phyloP scores from a whole-genome alignment of 2,113 vertebrate species.

The Sebastes schlegelii region DNA sequence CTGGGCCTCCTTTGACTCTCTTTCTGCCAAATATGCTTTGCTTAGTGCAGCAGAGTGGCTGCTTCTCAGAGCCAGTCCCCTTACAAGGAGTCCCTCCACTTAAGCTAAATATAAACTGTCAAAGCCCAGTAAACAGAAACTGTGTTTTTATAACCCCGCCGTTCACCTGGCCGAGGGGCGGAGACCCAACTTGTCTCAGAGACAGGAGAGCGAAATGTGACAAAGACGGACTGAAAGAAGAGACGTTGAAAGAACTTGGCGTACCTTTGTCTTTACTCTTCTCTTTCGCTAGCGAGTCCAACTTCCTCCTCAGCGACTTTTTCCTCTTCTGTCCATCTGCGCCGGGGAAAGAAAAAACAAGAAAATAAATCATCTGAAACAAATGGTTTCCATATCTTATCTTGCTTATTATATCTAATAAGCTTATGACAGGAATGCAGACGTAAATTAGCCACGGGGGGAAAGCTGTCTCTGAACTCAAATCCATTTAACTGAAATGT shows the following conservation, averaged over 20 bases:
- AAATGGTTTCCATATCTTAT: constrained; percentile 58
- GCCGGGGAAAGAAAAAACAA: constrained; percentile 48
- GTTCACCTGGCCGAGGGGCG: constrained; percentile 61
- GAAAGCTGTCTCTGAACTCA: constrained; percentile 15
- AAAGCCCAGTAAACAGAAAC: constrained; percentile 55
- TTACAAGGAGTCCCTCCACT: constrained; percentile 74
- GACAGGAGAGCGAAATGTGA: not conserved
- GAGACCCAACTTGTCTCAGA: constrained; percentile 13
- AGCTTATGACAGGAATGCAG: constrained; percentile 64
- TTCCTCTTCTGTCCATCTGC: constrained; percentile 98
- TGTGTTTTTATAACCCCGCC: constrained; percentile 60
- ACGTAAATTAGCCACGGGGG: constrained; percentile 45
- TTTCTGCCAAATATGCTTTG: constrained; percentile 69
- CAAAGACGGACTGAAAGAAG: not conserved
- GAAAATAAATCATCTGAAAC: constrained; percentile 53
- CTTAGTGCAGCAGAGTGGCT: constrained; percentile 40
- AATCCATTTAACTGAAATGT: constrained; percentile 41
- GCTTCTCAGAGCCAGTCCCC: constrained; percentile 56
- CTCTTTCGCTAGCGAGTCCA: constrained; percentile 95
- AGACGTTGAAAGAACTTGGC: constrained; percentile 4
- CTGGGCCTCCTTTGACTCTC: constrained; percentile 13
- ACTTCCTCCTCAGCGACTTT: constrained; percentile 95
- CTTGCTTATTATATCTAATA: constrained; percentile 54
- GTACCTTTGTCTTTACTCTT: constrained; percentile 98
- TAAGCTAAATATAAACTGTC: constrained; percentile 75